Conservation (phyloP, 2,113 vertebrate genomes). For the Solea solea region DNA sequence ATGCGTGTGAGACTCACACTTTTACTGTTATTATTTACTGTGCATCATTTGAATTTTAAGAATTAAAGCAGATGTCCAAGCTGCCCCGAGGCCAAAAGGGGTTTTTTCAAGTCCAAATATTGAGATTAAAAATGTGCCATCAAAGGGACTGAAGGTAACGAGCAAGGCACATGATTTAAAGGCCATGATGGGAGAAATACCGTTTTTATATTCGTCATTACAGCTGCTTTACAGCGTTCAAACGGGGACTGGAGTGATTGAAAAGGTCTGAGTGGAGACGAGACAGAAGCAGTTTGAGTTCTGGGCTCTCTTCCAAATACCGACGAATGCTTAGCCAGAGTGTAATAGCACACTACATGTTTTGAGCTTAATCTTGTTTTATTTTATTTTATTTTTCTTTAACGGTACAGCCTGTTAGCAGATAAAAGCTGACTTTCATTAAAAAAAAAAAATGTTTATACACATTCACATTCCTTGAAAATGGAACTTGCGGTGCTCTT, state of each 20-base stretch:
- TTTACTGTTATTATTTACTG: too few species aligned
- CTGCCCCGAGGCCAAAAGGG: slow-evolving; percentile 15
- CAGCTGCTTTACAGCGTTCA: slow-evolving; percentile 28
- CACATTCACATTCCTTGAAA: slow-evolving; percentile 11
- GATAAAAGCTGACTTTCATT: slow-evolving; percentile 24
- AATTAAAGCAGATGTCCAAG: slow-evolving; percentile 56
- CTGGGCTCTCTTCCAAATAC: slow-evolving; percentile 59
- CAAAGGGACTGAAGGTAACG: slow-evolving; percentile 26
- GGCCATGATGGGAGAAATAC: slow-evolving; percentile 9
- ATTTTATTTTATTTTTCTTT: background rate
- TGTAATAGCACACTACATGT: slow-evolving; percentile 38
- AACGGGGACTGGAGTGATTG: slow-evolving; percentile 5
- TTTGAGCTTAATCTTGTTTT: slow-evolving; percentile 27
- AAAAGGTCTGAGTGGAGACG: slow-evolving; percentile 10
- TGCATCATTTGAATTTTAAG: background rate
- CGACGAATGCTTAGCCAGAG: slow-evolving; percentile 32
- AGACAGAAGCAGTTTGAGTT: slow-evolving; percentile 39
- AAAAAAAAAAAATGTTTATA: slow-evolving; percentile 3
- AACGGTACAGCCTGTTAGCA: slow-evolving; percentile 17
- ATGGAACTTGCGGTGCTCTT: slow-evolving; percentile 2
- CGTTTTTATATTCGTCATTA: slow-evolving; percentile 44
- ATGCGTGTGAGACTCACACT: too few species aligned
- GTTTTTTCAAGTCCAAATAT: slow-evolving; percentile 30
- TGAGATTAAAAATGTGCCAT: slow-evolving; percentile 39
- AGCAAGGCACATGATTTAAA: slow-evolving; percentile 31